Conservation (phyloP, 1,140 invertebrate species). For the Drosophila pallidifrons region DNA sequence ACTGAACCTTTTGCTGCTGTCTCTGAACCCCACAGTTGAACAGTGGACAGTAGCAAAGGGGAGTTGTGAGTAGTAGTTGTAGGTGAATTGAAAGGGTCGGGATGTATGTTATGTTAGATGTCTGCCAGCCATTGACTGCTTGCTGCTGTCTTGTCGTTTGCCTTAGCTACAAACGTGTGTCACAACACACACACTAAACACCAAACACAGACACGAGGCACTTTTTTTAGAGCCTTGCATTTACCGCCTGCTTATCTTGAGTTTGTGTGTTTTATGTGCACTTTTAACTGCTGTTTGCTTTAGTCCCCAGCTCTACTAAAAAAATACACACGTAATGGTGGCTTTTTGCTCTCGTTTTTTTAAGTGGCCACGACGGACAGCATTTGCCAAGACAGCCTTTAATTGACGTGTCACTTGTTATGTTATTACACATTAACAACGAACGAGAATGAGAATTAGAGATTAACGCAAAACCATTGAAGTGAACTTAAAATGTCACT, state of each 20-base stretch:
- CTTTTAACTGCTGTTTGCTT: constrained; percentile 47
- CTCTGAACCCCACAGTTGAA: constrained; percentile 6
- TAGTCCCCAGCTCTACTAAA: constrained; percentile 25
- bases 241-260: constrained; percentile 48
- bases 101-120: not conserved
- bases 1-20: constrained; percentile 41
- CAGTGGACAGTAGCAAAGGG: constrained; percentile 27
- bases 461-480: constrained; percentile 10
- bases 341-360: constrained; percentile 18
- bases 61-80: constrained; percentile 2
- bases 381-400: constrained; percentile 38
- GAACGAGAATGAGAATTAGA: not conserved
- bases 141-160: constrained; percentile 26
- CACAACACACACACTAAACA: constrained; percentile 13
- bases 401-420: constrained; percentile 36
- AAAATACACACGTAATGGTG: constrained; percentile 24
- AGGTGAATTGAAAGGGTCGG: constrained; percentile 16
- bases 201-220: constrained; percentile 13
- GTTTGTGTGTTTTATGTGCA: constrained; percentile 48
- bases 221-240: constrained; percentile 36
- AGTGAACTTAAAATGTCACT: constrained; percentile 6
- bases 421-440: constrained; percentile 22
- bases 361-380: constrained; percentile 21
- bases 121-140: constrained; percentile 31
- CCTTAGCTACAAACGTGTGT: constrained; percentile 46